Evolutionary conservation across 2,113 vertebrate genomes (phyloP), one percentile per base, ranked within the genome.

Genomic region (Prinia subflava): DNA sequence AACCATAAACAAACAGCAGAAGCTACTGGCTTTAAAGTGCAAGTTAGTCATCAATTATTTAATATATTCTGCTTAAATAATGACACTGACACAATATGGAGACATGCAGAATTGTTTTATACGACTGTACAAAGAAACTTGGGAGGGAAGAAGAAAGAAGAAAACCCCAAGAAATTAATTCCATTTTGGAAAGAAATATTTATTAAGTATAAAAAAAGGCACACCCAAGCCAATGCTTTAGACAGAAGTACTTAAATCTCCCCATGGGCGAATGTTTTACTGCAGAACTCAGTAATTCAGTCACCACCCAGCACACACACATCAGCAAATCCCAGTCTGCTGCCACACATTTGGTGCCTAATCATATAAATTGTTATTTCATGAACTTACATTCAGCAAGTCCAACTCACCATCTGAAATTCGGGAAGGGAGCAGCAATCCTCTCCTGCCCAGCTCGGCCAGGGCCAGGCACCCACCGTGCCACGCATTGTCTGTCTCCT

Each of bases 381-480:
- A 49, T 20, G 31, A 35, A 46, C 35, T 69, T 16, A 23, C 35
- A 68, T 25, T 63, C 59, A 94, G 59, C 64, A 73, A 7, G 68
- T 23, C 13, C 37, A 82, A 98, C 98, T 90, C 97, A 99, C 99
- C 99, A 41, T 99, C 98, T 30, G 97, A 65, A 17, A 99, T 98
- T 27, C 99, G 98, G 18, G 99, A 98, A 30, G 99, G 99, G 31
- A 99, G 98, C 85, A 99, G 94, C 90, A 99, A 97, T 69, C 99
- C 99, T 98, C 99, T 98, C 81, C 99, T 98, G 62, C 99, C 99
- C 62, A 99, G 97, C 87, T 99, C 99, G 6, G 99, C 99, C 91
- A 99, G 97, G 6, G 99, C 99, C 87, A 99, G 97, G 94, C 99
- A 99, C 53, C 99, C 99, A 0, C 99, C 99, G 9, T 99, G 99